These are phyloP conservation scores for Standfussiana lucernea DNA, from an alignment of 2,888 invertebrate species.

Conservation along the genomic window DNA sequence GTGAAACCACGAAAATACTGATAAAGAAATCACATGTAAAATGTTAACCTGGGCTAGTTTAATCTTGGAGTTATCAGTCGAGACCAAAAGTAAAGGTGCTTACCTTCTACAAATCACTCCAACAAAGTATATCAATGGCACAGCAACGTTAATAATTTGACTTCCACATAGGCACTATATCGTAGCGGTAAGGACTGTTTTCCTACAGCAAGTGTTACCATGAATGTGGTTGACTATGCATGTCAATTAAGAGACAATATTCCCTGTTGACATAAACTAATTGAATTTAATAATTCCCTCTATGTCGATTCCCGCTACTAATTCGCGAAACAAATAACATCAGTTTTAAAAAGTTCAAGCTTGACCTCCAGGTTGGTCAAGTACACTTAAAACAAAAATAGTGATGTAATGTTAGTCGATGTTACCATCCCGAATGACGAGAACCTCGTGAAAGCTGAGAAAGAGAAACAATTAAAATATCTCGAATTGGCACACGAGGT, in stretches of 20 bases:
- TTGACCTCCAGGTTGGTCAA: no score
- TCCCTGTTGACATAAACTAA: conserved; percentile 21
- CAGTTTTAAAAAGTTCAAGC: no score
- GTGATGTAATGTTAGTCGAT: no score
- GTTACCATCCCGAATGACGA: no score
- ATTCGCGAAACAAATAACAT: no score
- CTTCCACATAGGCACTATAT: neutral
- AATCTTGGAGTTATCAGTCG: neutral
- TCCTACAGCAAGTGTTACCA: neutral
- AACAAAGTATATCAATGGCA: neutral
- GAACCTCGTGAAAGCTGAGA: no score
- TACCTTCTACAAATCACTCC: neutral
- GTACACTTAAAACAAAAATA: no score
- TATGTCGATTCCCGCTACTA: no score
- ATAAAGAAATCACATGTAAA: neutral
- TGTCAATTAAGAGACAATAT: neutral
- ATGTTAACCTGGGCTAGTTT: neutral
- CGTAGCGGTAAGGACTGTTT: neutral
- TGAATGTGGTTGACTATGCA: neutral
- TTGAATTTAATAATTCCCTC: no score
- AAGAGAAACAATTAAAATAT: no score
- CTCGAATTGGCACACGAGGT: no score
- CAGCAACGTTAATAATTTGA: neutral
- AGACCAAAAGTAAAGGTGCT: neutral
- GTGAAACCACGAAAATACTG: neutral